Conservation (phyloP, 2,113 vertebrate species). For the Protobothrops flavoviridis region DNA sequence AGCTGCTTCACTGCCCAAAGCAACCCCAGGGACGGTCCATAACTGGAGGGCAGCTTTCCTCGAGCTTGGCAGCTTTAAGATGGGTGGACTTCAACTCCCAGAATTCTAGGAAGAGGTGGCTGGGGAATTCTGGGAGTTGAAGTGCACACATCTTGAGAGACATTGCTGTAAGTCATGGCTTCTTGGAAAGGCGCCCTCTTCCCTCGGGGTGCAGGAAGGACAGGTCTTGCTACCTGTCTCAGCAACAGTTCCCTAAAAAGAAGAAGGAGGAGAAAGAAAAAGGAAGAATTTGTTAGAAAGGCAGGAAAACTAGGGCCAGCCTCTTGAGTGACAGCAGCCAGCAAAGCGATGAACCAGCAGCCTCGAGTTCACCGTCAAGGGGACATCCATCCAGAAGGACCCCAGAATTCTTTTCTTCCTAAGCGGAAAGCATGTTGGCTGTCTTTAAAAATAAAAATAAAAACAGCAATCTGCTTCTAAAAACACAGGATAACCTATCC, state of each 20-base stretch:
- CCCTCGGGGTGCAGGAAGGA: not conserved
- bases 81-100: not conserved
- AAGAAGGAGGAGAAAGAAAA: not conserved
- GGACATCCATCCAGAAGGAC: not conserved
- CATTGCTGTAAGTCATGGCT: not conserved
- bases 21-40: conserved; percentile 5
- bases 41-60: not conserved
- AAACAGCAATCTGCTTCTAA: not conserved
- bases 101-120: not conserved
- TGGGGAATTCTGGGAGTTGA: not conserved
- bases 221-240: conserved; percentile 19
- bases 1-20: not conserved
- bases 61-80: not conserved
- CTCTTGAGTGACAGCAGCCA: not conserved
- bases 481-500: not conserved
- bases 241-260: conserved; percentile 50
- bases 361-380: not conserved
- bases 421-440: too few species aligned
- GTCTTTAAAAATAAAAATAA: not conserved
- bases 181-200: not conserved
- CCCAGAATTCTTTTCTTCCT: not conserved
- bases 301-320: too few species aligned
- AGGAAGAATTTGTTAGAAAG: not conserved
- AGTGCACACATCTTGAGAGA: not conserved
- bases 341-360: not conserved